Evolutionary conservation across 2,797 vertebrate genomes (phyloP), one percentile per base, ranked within the genome.

Genomic region (Jordanella pulchra): DNA sequence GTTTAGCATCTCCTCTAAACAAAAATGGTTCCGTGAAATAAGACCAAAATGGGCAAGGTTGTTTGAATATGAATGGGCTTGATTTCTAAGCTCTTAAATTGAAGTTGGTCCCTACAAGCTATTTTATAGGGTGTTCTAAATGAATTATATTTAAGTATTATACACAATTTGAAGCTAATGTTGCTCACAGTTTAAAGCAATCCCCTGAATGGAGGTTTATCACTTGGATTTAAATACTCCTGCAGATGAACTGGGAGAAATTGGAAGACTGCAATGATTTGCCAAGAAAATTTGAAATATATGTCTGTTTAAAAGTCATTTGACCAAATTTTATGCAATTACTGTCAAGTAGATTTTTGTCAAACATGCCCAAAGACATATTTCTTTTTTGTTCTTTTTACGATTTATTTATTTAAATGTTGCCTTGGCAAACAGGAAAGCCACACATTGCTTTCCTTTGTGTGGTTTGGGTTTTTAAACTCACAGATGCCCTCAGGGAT

Each of bases 31-130:
- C 64, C 28, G 13, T 42, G 32, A 81, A 79, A 67, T 67, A 77
- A 69, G 70, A 68, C 0, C 5, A n/a, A 69, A 75, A 76, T 70
- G 69, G 64, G 69, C 71, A 77, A 71, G 54, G 35, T 7, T 63
- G 27, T 77, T 71, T 79, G 58, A 84, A 79, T 55, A 53, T 63
- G 51, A 85, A 84, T 56, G 12, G 35, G 48, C 23, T 68, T 72
- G 28, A 76, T 72, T 75, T 14, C 71, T 67, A 44, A 56, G 79
- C 75, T 32, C 60, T 83, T 58, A 82, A 80, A 67, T 82, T 77
- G 73, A 85, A 51, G 0, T 7, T 12, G 78, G 68, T 48, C n/a
- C 25, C 35, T 65, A 10, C 12, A 25, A 50, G 54, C 66, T 55
- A 45, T 45, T 75, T 73, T 28, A 67, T 35, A 64, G 50, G 15